Percentiles rank a stretch among this genome's conserved stretches.
Conservation (phyloP, 2,113 vertebrate genomes). For the Laticauda laticaudata region DNA sequence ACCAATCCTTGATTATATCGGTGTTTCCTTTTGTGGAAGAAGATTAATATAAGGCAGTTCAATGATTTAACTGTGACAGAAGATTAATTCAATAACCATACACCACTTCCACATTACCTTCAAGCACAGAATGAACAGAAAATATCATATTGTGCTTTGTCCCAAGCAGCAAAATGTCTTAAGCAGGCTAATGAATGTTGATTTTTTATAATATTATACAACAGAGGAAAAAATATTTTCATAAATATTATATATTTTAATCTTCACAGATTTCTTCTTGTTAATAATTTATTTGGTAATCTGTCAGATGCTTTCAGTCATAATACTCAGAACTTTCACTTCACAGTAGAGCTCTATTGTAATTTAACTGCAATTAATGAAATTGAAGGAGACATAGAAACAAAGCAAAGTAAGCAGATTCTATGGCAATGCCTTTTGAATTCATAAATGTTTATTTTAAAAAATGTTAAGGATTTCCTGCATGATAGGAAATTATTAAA, state of each 20-base stretch:
- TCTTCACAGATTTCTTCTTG: constrained; percentile 34
- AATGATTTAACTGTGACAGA: background rate
- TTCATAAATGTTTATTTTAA: constrained; percentile 7
- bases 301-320: constrained; percentile 42
- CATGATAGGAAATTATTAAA: constrained; percentile 11
- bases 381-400: constrained; percentile 32
- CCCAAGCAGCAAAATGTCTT: background rate
- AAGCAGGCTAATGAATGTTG: background rate
- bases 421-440: background rate
- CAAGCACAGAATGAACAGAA: background rate
- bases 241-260: constrained; percentile 29
- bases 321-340: constrained; percentile 47
- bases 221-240: constrained; percentile 1
- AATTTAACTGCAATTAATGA: constrained; percentile 48
- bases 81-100: background rate
- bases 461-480: background rate
- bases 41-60: background rate
- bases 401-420: constrained; percentile 23
- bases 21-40: background rate
- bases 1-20: background rate
- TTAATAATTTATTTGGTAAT: constrained; percentile 47
- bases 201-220: background rate
- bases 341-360: constrained; percentile 49
- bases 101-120: background rate
- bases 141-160: background rate